Evolutionary conservation across 2,888 invertebrate genomes (phyloP).

Genomic region (Biston betularia): DNA sequence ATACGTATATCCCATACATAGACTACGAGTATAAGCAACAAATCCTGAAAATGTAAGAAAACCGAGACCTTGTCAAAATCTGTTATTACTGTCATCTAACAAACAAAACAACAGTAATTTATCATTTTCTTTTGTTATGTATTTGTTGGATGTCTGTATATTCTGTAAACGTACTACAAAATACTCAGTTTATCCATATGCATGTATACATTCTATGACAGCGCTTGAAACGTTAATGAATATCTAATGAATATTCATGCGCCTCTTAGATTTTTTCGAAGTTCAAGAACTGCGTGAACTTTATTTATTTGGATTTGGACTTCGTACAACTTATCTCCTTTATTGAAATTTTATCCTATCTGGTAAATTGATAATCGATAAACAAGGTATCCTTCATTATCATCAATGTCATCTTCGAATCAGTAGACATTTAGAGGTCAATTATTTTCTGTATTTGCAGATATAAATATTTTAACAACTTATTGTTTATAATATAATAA

Average conservation of each 20-base stretch:
- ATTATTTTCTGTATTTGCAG: background rate
- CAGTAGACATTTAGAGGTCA: background rate
- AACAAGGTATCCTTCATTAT: constrained; percentile 2
- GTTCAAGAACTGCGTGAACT: constrained; percentile 21
- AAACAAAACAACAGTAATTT: constrained; percentile 4
- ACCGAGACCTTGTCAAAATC: background rate
- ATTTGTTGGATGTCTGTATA: constrained; percentile 3
- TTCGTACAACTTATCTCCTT: background rate
- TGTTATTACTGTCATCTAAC: background rate
- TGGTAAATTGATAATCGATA: constrained; percentile 2
- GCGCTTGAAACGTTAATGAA: constrained; percentile 16
- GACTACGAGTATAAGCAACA: too few relatives aligned
- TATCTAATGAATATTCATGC: constrained; percentile 16
- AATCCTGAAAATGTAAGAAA: background rate
- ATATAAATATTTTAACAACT: too few relatives aligned
- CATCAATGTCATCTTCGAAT: constrained; percentile 1
- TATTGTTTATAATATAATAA: too few relatives aligned
- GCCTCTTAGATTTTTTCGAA: constrained; percentile 12
- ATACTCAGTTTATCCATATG: background rate
- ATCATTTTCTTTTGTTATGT: constrained; percentile 6
- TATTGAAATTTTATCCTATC: constrained; percentile 3
- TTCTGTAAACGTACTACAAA: too few relatives aligned
- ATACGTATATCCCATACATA: too few relatives aligned
- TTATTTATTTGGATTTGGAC: constrained; percentile 3
- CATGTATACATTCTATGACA: constrained; percentile 14